Evolutionary conservation across 2,113 vertebrate genomes (phyloP).

Genomic region (Trogon surrucura): DNA sequence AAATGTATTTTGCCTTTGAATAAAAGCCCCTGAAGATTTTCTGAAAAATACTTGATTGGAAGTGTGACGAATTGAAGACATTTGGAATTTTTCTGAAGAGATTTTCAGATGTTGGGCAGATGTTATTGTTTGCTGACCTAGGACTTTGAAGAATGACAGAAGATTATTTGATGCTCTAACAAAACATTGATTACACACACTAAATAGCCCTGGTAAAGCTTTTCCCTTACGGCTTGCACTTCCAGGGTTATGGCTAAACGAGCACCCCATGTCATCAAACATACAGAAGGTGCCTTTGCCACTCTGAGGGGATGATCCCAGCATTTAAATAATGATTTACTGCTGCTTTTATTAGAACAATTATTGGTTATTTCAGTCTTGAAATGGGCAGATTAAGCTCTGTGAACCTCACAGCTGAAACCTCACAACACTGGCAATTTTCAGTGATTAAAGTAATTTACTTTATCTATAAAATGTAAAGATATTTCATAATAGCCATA

Average conservation of each 20-base stretch:
- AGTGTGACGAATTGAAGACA: conserved; percentile 16
- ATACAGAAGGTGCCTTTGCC: conserved; percentile 50
- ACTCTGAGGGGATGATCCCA: conserved; percentile 63
- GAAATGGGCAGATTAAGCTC: conserved; percentile 61
- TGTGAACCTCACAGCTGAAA: conserved; percentile 62
- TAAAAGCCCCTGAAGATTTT: conserved; percentile 30
- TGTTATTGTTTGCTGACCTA: conserved; percentile 55
- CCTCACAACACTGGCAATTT: conserved; percentile 60
- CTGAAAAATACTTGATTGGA: conserved; percentile 29
- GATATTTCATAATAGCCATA: conserved; percentile 66
- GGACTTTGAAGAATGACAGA: conserved; percentile 33
- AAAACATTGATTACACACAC: conserved; percentile 42
- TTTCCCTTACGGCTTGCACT: conserved; percentile 28
- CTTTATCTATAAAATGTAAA: conserved; percentile 73
- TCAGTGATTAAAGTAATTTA: conserved; percentile 67
- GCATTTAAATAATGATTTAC: conserved; percentile 74
- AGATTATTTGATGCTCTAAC: conserved; percentile 35
- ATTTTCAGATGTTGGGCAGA: conserved; percentile 51
- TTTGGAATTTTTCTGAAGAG: conserved; percentile 44
- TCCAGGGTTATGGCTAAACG: conserved; percentile 41
- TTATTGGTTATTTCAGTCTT: conserved; percentile 77
- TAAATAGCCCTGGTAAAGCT: conserved; percentile 17
- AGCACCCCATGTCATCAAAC: conserved; percentile 61
- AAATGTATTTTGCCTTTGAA: conserved; percentile 25
- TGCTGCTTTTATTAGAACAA: conserved; percentile 75